Evolutionary conservation across 2,113 vertebrate species (phyloP).

Genomic region (Plotosus lineatus): DNA sequence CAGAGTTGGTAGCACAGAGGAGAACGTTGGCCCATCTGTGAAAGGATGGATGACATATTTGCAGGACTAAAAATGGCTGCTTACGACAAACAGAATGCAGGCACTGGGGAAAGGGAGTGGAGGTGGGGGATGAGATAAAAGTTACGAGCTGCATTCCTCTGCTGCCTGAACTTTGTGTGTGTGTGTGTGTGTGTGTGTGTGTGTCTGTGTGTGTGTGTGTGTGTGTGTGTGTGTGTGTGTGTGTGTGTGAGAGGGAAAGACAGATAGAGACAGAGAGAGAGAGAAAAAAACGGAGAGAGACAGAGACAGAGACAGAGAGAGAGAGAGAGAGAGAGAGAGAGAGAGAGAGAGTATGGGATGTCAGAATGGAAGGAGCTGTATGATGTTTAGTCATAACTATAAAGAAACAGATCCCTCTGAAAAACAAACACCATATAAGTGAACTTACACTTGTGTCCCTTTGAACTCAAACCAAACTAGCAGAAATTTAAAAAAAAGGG

Average conservation of each 20-base stretch:
- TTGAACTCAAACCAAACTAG: conserved; percentile 71
- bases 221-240: no score
- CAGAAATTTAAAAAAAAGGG: conserved; percentile 11
- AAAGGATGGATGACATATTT: conserved; percentile 5
- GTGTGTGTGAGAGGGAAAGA: no score
- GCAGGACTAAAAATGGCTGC: conserved; percentile 39
- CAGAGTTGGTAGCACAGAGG: not conserved
- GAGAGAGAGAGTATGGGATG: conserved; percentile 31
- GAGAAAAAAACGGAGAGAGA: no score
- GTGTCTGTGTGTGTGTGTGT: conserved; percentile 36
- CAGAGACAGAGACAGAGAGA: no score
- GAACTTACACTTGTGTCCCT: conserved; percentile 72
- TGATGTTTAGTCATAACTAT: conserved; percentile 41
- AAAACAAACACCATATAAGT: conserved; percentile 51
- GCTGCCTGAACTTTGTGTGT: conserved; percentile 47
- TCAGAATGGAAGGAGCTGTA: conserved; percentile 44
- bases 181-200: conserved; percentile 49
- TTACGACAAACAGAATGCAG: conserved; percentile 50
- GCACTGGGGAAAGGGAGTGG: conserved; percentile 11
- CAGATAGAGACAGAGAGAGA: no score
- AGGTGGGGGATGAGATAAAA: conserved; percentile 41
- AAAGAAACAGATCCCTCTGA: conserved; percentile 52
- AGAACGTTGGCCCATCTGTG: not conserved
- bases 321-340: no score
- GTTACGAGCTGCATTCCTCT: conserved; percentile 52